Evolutionary conservation across 2,797 vertebrate species (phyloP).

Genomic region (Tragopan temminckii): DNA sequence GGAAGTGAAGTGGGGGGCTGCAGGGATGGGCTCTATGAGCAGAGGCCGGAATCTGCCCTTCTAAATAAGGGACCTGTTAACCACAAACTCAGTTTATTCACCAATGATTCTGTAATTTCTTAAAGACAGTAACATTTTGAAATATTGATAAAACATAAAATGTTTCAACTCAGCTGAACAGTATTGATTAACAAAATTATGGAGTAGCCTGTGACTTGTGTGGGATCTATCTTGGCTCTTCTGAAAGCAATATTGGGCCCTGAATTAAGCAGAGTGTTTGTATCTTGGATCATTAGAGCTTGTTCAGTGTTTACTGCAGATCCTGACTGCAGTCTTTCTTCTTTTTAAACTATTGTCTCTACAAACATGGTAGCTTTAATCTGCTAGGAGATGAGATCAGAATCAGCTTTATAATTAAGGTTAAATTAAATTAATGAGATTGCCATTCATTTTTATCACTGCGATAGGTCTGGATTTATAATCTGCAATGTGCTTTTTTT

Average conservation of each 20-base stretch:
- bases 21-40: background rate
- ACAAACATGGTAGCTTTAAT: background rate
- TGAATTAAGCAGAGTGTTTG: background rate
- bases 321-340: background rate
- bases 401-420: background rate
- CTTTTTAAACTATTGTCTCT: background rate
- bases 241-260: background rate
- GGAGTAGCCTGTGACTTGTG: background rate
- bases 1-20: background rate
- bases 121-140: background rate
- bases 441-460: background rate
- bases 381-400: background rate
- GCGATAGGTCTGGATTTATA: background rate
- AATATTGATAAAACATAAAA: background rate
- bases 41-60: background rate
- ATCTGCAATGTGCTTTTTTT: background rate
- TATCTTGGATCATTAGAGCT: background rate
- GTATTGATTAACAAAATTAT: background rate
- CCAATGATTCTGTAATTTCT: background rate
- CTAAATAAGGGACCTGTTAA: background rate
- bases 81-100: background rate
- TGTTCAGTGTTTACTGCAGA: background rate
- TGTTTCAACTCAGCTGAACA: background rate
- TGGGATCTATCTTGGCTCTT: background rate
- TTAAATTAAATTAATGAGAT: background rate